Conservation (phyloP, 2,113 vertebrate genomes). For the Harpagus bidentatus region DNA sequence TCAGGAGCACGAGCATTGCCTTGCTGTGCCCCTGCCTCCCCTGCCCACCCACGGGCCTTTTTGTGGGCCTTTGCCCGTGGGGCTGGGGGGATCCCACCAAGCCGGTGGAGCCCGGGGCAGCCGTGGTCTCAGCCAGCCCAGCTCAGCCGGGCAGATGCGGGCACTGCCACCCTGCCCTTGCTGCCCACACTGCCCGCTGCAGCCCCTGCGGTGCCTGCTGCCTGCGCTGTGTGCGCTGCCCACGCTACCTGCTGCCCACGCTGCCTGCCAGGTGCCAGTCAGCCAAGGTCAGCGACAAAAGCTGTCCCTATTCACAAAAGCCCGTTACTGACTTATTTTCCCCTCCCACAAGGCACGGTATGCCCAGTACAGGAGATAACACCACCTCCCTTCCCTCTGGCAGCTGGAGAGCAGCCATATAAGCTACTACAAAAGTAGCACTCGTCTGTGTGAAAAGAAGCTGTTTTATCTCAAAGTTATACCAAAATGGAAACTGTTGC, state of each 20-base stretch:
- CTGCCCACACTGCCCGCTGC: neutral
- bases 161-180: neutral
- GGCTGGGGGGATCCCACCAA: neutral
- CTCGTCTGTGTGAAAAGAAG: neutral
- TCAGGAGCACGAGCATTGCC: neutral
- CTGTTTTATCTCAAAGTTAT: neutral
- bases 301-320: neutral
- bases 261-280: neutral
- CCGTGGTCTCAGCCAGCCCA: neutral
- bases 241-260: rapidly evolving
- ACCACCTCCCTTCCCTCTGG: neutral
- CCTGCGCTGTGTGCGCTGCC: neutral
- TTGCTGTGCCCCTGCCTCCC: neutral
- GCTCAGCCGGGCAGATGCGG: neutral
- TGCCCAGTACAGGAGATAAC: neutral
- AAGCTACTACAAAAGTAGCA: neutral
- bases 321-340: neutral
- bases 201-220: neutral
- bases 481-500: neutral
- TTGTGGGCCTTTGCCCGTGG: neutral
- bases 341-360: neutral
- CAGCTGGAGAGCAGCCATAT: neutral
- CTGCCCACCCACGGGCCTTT: neutral
- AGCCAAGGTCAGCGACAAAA: neutral
- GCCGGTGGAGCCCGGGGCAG: neutral